Evolutionary conservation across 2,113 vertebrate genomes (phyloP), one percentile per base, ranked within the genome.

Genomic region (Embiotoca jacksoni): DNA sequence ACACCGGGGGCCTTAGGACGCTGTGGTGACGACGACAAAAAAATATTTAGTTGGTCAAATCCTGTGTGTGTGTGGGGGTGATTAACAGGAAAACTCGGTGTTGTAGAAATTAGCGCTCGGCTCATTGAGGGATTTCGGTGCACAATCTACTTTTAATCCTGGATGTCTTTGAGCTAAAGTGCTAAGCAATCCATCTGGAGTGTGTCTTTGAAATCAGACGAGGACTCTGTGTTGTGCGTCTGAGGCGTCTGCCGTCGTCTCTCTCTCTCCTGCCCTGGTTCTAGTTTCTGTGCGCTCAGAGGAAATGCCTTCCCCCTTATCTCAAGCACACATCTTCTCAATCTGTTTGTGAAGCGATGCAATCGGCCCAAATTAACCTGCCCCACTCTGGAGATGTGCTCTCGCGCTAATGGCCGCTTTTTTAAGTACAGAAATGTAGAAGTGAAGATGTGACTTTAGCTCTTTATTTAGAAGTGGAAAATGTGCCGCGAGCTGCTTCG

Each of bases 231-330:
- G 90, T 87, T 87, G 91, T 77, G 60, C 84, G 31, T 70, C 81
- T 54, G 76, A 76, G 79, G 47, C 54, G 39, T 44, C 30, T 78
- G 80, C 84, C 64, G 78, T n/a, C 1, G 23, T 54, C 53, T 84
- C 44, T 65, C n/a, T 86, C 23, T 86, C 74, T 70, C 87, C 88
- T 92, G 41, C 83, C 82, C 70, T 60, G 84, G 88, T 73, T 85
- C 83, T 81, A 39, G 52, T 90, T 92, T 94, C 90, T 87, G 81
- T 88, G 93, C 92, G 69, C 78, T 90, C 53, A 95, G 89, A 96
- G 96, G 96, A 97, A 96, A 95, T 94, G 92, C 88, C 82, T 89
- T 63, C 87, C 87, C 23, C 88, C 91, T 96, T 96, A 96, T 96
- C 96, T 94, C 80, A 73, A 81, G 92, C 90, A 91, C 93, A 92